These are phyloP conservation scores for Anoplolepis gracilipes DNA, from an alignment of 1,140 invertebrate species.

Conservation along the genomic window DNA sequence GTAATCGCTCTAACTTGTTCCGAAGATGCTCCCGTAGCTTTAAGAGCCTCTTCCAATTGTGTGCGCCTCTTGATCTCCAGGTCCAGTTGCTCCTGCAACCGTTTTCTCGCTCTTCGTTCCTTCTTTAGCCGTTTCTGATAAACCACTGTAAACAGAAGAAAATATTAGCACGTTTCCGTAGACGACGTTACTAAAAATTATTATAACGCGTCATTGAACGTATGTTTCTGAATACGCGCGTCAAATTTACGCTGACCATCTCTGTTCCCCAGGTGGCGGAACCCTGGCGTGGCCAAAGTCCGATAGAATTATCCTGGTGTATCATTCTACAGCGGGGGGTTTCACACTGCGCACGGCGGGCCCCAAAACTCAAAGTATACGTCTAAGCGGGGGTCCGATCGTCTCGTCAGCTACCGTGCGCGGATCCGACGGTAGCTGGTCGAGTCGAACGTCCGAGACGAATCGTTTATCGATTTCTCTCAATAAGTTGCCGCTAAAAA, in stretches of 20 bases:
- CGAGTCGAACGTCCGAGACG: conserved; percentile 56
- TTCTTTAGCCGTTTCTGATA: conserved; percentile 95
- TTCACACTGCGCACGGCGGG: conserved; percentile 73
- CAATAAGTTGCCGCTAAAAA: conserved; percentile 41
- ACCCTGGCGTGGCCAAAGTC: conserved; percentile 76
- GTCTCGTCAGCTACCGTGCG: conserved; percentile 77
- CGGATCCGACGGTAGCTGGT: conserved; percentile 55
- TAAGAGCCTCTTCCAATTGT: conserved; percentile 92
- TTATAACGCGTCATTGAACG: background rate
- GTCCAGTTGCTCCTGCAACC: conserved; percentile 94
- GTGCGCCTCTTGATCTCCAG: conserved; percentile 91
- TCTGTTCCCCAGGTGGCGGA: conserved; percentile 76
- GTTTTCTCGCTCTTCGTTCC: conserved; percentile 92
- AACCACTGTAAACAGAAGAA: conserved; percentile 89
- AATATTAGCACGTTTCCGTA: background rate
- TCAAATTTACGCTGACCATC: conserved; percentile 32
- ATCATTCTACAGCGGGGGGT: conserved; percentile 78
- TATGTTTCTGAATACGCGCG: conserved; percentile 39
- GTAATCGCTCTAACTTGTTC: conserved; percentile 92
- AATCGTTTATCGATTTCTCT: conserved; percentile 66
- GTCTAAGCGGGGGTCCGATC: conserved; percentile 75
- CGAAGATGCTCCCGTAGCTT: conserved; percentile 90
- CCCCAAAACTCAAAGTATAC: conserved; percentile 70
- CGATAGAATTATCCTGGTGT: conserved; percentile 77
- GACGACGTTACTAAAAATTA: background rate